Evolutionary conservation across 2,888 invertebrate genomes (phyloP), one percentile per base, ranked within the genome.

Genomic region (Phasia obesa): DNA sequence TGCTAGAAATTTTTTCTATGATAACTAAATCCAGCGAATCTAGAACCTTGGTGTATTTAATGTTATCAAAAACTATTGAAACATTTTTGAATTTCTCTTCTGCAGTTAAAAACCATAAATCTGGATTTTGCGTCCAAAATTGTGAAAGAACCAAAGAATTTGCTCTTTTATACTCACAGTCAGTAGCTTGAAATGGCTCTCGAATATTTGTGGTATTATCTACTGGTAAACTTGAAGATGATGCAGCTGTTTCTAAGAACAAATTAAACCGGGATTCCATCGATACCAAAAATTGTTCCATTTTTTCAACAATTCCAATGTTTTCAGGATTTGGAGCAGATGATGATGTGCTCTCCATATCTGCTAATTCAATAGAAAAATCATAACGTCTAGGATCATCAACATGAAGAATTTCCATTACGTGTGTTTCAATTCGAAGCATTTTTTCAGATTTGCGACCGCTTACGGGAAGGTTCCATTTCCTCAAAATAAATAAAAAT

Each of bases 1-100:
- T 35, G 35, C 31, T 21, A 17, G 57, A 57, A 57, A 35, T 35
- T 57, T 35, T 57, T 35, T 57, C 35, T 19, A 35, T 57, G 4
- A 35, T 19, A 25, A 19, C 11, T 19, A 57, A 31, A 35, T 19
- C 57, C 9, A 19, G 13, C 17, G 35, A 57, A 27, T 27, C 27
- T 27, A 6, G 27, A 27, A 27, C 27, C 27, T 3, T 27, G 6
- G 27, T 27, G 27, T 27, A 27, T 27, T 27, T 27, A 6, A 27
- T 27, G 6, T 27, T 27, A 27, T 27, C 3, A 27, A 6, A 27
- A 27, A 27, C 27, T 27, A 27, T 27, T 27, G 6, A 27, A 27
- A 27, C 27, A 27, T 4, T 27, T 27, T 27, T 27, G n/a, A 44
- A 1, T n/a, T 6, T 17, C 6, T 5, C 17, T 44, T 44, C 17